These are phyloP conservation scores for Microcebus murinus DNA, from an alignment of 2,113 vertebrate species.

Conservation along the genomic window DNA sequence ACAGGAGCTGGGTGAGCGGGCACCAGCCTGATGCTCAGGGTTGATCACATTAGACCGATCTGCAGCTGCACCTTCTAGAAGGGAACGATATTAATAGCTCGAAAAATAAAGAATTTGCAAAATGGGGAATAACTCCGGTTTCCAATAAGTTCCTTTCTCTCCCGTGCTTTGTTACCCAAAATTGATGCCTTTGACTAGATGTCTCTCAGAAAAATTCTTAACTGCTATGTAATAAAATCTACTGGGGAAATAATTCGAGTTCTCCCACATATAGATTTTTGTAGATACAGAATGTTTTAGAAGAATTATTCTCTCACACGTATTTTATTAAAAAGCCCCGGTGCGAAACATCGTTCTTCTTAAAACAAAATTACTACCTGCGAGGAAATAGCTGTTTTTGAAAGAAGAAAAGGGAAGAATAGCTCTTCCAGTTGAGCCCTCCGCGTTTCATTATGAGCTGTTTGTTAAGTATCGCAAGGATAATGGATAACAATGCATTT, in stretches of 20 bases:
- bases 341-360: conserved; percentile 61
- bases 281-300: conserved; percentile 66
- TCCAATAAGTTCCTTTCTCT: not conserved
- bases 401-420: conserved; percentile 26
- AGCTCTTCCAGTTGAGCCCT: not conserved
- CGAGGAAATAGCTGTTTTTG: conserved; percentile 67
- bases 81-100: not conserved
- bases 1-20: fast-evolving
- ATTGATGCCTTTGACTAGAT: conserved; percentile 59
- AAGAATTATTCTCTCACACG: conserved; percentile 65
- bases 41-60: fast-evolving
- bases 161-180: not conserved
- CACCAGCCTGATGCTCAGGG: fast-evolving
- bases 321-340: conserved; percentile 69
- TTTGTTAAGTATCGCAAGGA: conserved; percentile 63
- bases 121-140: fast-evolving
- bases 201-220: conserved; percentile 55
- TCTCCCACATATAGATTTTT: conserved; percentile 65
- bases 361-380: conserved; percentile 76
- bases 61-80: not conserved
- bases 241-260: conserved; percentile 62
- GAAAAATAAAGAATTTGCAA: not conserved
- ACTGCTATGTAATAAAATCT: conserved; percentile 72
- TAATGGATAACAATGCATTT: conserved; percentile 77
- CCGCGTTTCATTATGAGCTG: conserved; percentile 6